A percentile compares a stretch with the other conserved stretches of the same genome.
Evolutionary conservation across 2,888 invertebrate species (phyloP).

Genomic region (Drepana falcataria): DNA sequence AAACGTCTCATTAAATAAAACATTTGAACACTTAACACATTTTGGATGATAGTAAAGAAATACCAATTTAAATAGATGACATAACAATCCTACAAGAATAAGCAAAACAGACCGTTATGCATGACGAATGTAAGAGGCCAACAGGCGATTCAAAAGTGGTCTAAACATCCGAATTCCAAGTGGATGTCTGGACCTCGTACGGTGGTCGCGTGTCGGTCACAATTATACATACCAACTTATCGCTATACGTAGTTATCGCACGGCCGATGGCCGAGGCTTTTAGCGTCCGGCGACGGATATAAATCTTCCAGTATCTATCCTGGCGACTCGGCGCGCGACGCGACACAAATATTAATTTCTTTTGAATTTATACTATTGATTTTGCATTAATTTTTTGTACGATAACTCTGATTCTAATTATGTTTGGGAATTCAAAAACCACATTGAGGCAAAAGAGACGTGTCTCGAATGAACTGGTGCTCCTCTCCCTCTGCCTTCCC

Average conservation of each 20-base stretch:
- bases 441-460: no score
- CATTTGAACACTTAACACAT: no score
- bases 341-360: conserved; percentile 54
- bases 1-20: no score
- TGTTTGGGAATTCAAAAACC: no score
- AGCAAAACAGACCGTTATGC: background rate
- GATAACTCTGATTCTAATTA: no score
- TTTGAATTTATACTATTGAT: conserved; percentile 46
- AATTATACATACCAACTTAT: conserved; percentile 62
- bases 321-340: conserved; percentile 28
- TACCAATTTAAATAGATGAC: no score
- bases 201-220: conserved; percentile 70
- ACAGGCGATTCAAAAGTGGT: background rate
- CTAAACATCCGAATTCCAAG: conserved; percentile 7
- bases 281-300: conserved; percentile 63
- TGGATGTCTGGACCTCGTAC: conserved; percentile 20
- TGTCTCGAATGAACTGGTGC: no score
- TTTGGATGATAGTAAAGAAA: no score
- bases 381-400: conserved; percentile 10
- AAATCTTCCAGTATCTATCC: conserved; percentile 66
- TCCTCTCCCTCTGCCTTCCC: no score
- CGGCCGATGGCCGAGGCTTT: conserved; percentile 60
- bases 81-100: no score
- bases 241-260: conserved; percentile 50
- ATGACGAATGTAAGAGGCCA: no score